Base-by-base conservation (phyloP, 1,140 invertebrate genomes). In the Aphis gossypii region DNA sequence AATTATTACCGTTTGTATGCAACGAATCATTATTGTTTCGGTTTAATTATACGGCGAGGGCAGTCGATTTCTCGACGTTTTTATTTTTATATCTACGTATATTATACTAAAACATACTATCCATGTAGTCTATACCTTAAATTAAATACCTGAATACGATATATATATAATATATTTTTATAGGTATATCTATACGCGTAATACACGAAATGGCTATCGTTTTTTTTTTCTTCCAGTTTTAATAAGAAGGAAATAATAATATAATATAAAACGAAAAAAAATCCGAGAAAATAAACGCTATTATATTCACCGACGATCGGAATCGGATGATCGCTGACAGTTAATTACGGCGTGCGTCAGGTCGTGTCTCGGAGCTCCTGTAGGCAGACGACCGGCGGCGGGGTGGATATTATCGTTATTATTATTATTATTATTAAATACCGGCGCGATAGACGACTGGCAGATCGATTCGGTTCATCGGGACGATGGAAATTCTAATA, bases 261-360 rank as follows among this genome's bases (percentile, higher is more conserved):
- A 44, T 44, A 68, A 23, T 46, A 56, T 46, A 56, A 11, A 23
- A 23, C 0, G 41, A 23, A 30, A 54, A 54, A 90, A 30, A 56
- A 60, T 86, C 38, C 38, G 83, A 86, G 86, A 51, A 88, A 88
- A 83, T 83, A 83, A 54, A 88, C 20, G 87, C 84, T 48, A 35
- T 48, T n/a, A 48, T n/a, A 46, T 91, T 30, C 41, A 23, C 90
- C 88, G 56, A 41, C 68, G 91, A 82, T 92, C 68, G 60, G 41
- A 82, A 92, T 92, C 76, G 91, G 46, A 92, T 51, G 91, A 92
- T 92, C 91, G 68, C 91, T 92, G 91, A 92, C 91, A 92, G 91
- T 92, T 92, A 92, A 92, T 92, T 92, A 92, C 91, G 46, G 91
- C 46, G 46, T 83, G 56, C 87, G 87, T 89, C 87, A 89, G 5